phyloP scores from a whole-genome alignment of 1,140 invertebrate genomes.

The Brachionus paranguensis region DNA sequence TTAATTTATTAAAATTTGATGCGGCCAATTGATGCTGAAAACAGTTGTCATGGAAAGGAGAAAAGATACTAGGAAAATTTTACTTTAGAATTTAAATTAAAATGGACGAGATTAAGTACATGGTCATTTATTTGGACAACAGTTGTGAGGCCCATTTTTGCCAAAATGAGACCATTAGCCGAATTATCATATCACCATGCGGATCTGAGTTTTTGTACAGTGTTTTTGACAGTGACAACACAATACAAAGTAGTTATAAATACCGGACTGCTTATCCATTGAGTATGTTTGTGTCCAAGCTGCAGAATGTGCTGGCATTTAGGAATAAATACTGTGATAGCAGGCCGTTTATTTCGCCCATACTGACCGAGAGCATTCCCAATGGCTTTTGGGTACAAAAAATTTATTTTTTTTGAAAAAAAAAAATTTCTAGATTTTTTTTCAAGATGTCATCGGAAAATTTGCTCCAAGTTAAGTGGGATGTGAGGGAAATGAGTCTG shows the following conservation, averaged over 20 bases:
- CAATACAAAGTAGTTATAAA: background rate
- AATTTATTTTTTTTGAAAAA: background rate
- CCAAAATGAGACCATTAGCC: background rate
- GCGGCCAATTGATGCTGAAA: background rate
- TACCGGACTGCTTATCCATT: slow-evolving; percentile 29
- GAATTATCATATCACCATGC: slow-evolving; percentile 22
- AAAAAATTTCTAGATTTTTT: background rate
- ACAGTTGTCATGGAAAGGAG: background rate
- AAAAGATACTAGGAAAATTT: background rate
- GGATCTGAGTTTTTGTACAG: slow-evolving; percentile 25
- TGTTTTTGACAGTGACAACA: background rate
- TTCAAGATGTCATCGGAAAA: slow-evolving; percentile 10
- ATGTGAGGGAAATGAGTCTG: slow-evolving; percentile 5
- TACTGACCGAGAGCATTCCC: background rate
- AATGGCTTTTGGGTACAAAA: background rate
- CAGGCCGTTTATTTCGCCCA: slow-evolving; percentile 27
- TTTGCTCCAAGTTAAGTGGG: background rate
- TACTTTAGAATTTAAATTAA: background rate
- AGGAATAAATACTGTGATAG: slow-evolving; percentile 18
- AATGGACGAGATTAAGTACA: slow-evolving; percentile 37
- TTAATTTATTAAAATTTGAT: background rate
- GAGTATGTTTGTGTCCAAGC: background rate
- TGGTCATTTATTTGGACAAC: slow-evolving; percentile 35
- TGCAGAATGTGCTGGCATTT: background rate
- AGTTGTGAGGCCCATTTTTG: slow-evolving; percentile 25